Evolutionary conservation across 2,888 invertebrate genomes (phyloP).

Genomic region (Phyllotreta striolata): DNA sequence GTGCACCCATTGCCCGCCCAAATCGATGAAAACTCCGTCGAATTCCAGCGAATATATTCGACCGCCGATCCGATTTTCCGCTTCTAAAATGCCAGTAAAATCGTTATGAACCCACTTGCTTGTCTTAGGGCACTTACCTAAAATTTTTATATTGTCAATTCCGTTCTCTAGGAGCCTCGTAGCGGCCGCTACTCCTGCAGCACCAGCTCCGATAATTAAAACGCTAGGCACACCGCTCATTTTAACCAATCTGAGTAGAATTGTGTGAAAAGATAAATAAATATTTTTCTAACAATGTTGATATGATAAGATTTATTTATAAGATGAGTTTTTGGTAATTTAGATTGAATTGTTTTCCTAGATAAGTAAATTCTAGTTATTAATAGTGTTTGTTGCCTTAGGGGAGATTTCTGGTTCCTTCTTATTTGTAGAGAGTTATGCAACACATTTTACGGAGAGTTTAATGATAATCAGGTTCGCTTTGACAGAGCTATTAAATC

Average conservation of each 20-base stretch:
- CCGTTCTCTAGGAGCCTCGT: slow-evolving; percentile 61
- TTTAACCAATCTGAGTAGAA: not conserved
- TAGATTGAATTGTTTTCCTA: too few relatives aligned
- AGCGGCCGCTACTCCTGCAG: slow-evolving; percentile 67
- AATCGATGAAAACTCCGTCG: slow-evolving; percentile 49
- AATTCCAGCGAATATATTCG: slow-evolving; percentile 52
- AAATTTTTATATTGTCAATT: slow-evolving; percentile 58
- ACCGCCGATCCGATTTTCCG: slow-evolving; percentile 58
- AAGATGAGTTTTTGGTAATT: too few relatives aligned
- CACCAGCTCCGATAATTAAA: slow-evolving; percentile 68
- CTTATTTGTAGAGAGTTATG: too few relatives aligned
- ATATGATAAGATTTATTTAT: too few relatives aligned
- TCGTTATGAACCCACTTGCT: slow-evolving; percentile 57
- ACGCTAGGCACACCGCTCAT: slow-evolving; percentile 50
- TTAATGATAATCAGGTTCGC: too few relatives aligned
- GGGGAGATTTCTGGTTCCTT: too few relatives aligned
- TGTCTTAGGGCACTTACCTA: slow-evolving; percentile 53
- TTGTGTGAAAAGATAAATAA: too few relatives aligned
- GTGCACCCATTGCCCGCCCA: slow-evolving; percentile 60
- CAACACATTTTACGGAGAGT: too few relatives aligned
- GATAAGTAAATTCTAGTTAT: too few relatives aligned
- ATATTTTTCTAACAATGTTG: too few relatives aligned
- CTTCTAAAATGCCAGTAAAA: slow-evolving; percentile 60
- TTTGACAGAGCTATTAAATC: too few relatives aligned
- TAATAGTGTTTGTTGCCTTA: too few relatives aligned